Percentiles rank a stretch among this genome's conserved stretches.
Conservation (phyloP, 2,888 invertebrate species). For the Acleris emargana region DNA sequence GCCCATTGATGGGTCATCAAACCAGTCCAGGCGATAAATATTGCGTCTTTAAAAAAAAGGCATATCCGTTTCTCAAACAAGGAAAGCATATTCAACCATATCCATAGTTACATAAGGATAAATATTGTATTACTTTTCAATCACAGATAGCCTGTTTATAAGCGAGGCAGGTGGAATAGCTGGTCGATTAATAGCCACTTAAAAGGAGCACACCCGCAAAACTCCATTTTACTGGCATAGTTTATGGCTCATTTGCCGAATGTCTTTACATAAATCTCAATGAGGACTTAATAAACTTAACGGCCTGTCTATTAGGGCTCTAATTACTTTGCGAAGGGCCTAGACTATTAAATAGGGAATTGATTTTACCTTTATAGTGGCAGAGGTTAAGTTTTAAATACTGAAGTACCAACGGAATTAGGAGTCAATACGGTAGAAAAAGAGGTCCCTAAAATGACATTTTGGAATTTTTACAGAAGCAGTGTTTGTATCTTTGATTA, state of each 20-base stretch:
- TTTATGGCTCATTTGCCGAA: constrained; percentile 26
- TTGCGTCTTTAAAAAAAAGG: too few species aligned
- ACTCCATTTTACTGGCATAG: constrained; percentile 25
- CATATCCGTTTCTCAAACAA: too few species aligned
- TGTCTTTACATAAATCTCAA: constrained; percentile 26
- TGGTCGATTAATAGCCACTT: constrained; percentile 29
- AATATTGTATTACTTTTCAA: too few species aligned
- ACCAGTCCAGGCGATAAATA: constrained; percentile 17
- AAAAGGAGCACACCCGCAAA: constrained; percentile 19
- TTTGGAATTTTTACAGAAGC: too few species aligned
- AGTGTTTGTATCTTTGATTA: too few species aligned
- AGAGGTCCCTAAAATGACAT: too few species aligned
- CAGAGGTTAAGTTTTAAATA: too few species aligned
- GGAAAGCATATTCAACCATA: too few species aligned
- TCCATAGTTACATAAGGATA: too few species aligned
- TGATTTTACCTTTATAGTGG: too few species aligned
- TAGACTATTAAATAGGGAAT: too few species aligned
- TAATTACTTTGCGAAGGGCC: not conserved
- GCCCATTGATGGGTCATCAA: constrained; percentile 32
- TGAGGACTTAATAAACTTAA: constrained; percentile 22
- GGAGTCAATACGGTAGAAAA: not conserved
- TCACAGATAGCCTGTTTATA: too few species aligned
- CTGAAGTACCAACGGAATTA: not conserved
- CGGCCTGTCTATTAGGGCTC: constrained; percentile 12
- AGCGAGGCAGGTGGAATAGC: not conserved